Evolutionary conservation across 2,888 invertebrate genomes (phyloP), one percentile per base, ranked within the genome.

Genomic region (Tetranychus piercei): DNA sequence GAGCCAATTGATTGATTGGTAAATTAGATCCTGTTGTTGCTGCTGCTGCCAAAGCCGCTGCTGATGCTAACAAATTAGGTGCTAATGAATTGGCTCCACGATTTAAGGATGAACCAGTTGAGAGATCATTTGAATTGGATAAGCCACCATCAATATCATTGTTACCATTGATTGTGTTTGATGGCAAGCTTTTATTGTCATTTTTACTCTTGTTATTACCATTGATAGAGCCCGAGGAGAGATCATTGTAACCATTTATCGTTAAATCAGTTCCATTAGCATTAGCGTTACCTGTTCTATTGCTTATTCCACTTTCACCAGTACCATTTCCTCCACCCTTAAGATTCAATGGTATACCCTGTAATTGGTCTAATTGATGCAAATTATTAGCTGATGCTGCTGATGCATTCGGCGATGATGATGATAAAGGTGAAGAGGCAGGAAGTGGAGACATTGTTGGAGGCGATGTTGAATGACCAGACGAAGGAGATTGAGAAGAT

Each of bases 1-100:
- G 71, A 15, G 71, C 71, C 34, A 71, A 44, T 71, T 71, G 71
- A 71, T 71, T 71, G 15, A 71, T 23, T 20, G 71, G 71, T 45
- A 44, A 44, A 34, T 71, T 71, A 11, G 44, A 44, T 45, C 44
- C 44, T 44, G 71, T 34, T 44, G 71, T 34, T 44, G 45, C 44
- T 5, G 71, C 71, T 23, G 71, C 71, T 20, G 34, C 20, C 5
- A 34, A 11, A 23, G 71, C 71, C n/a, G 22, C 22, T 23, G 22
- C 69, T 71, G 71, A 44, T n/a, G 71, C 71, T 23, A 71, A 23
- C 20, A 69, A 23, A 20, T 69, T 69, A 4, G 69, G 55, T 15
- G 55, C 55, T 15, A 55, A 55, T 55, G 55, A 55, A 55, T 55
- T 55, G 9, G 55, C 55, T 55, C 11, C 9, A 9, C 55, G 55